These are phyloP conservation scores for Semotilus atromaculatus DNA, from an alignment of 2,797 vertebrate species.

Conservation along the genomic window DNA sequence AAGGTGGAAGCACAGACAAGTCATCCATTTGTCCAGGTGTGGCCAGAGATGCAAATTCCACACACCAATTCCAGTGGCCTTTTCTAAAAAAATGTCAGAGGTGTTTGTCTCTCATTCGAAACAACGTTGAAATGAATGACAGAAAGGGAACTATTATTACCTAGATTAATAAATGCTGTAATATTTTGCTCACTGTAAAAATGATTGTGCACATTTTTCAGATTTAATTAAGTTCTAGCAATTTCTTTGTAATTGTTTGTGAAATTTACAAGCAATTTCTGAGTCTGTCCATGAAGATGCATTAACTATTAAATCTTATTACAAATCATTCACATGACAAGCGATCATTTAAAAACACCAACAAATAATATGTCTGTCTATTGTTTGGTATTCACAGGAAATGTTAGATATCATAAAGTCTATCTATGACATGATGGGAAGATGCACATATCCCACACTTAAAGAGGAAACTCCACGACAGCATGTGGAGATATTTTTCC, in stretches of 20 bases:
- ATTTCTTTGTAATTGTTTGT: background rate
- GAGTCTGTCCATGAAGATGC: background rate
- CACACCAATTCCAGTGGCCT: background rate
- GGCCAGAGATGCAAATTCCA: background rate
- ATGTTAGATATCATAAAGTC: constrained; percentile 99
- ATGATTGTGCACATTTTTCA: too few relatives aligned
- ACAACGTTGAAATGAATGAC: background rate
- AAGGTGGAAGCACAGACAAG: background rate
- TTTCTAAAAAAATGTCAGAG: background rate
- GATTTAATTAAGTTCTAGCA: background rate
- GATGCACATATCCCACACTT: constrained; percentile 94
- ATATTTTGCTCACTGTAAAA: background rate
- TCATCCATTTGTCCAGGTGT: background rate
- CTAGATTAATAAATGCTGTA: background rate
- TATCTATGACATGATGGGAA: constrained; percentile 99
- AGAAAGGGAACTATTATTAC: background rate
- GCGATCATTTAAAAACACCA: background rate
- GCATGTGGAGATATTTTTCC: constrained; percentile 97
- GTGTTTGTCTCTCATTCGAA: background rate
- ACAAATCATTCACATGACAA: background rate
- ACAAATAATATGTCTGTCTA: background rate
- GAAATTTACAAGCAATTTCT: background rate
- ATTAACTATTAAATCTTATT: background rate
- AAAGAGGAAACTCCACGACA: constrained; percentile 95
- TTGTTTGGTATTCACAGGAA: constrained; percentile 79